Evolutionary conservation across 2,113 vertebrate species (phyloP).

Genomic region (Anser cygnoides): DNA sequence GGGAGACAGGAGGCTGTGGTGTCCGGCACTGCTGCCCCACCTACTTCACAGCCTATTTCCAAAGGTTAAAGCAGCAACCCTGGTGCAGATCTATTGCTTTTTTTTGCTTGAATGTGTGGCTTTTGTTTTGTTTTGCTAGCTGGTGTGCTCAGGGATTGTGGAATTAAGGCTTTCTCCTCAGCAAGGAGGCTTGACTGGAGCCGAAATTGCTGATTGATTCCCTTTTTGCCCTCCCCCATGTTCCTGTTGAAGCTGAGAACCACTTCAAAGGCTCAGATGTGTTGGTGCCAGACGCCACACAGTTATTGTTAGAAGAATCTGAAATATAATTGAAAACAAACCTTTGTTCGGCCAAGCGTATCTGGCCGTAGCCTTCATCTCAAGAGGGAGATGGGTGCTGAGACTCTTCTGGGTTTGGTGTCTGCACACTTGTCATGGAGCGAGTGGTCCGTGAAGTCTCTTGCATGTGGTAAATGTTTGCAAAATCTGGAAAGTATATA

Average conservation of each 20-base stretch:
- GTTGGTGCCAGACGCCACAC: constrained; percentile 76
- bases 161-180: background rate
- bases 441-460: constrained; percentile 81
- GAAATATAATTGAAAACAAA: constrained; percentile 84
- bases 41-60: background rate
- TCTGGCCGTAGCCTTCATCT: constrained; percentile 60
- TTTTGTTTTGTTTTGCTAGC: background rate
- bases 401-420: constrained; percentile 76
- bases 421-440: constrained; percentile 82
- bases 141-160: background rate
- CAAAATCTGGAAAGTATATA: constrained; percentile 79
- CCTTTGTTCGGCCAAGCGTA: constrained; percentile 48
- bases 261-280: constrained; percentile 82
- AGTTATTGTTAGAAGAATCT: constrained; percentile 80
- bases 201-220: constrained; percentile 25
- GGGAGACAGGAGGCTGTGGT: background rate
- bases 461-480: constrained; percentile 89
- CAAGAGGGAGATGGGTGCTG: constrained; percentile 58
- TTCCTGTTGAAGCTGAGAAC: constrained; percentile 60
- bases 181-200: constrained; percentile 6
- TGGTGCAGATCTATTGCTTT: background rate
- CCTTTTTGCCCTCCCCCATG: background rate
- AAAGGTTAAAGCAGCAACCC: background rate
- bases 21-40: background rate
- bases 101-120: background rate